Evolutionary conservation across 2,888 invertebrate species (phyloP).

Genomic region (Thelaira solivaga): DNA sequence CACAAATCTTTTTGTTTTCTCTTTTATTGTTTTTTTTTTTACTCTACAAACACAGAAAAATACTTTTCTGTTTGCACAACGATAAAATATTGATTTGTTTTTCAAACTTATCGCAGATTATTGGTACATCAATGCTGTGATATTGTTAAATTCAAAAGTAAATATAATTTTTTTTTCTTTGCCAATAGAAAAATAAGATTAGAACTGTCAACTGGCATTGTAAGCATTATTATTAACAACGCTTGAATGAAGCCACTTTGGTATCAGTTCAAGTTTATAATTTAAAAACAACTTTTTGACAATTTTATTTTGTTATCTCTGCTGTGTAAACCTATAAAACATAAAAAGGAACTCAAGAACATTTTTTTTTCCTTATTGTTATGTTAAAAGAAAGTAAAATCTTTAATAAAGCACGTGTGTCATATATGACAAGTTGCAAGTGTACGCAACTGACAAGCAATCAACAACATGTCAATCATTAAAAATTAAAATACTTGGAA

Average conservation of each 20-base stretch:
- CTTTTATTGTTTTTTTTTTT: too few species aligned
- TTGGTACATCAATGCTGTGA: too few species aligned
- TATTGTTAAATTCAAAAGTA: too few species aligned
- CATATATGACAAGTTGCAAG: constrained; percentile 59
- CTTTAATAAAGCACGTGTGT: constrained; percentile 60
- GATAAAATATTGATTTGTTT: background rate
- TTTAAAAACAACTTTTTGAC: constrained; percentile 60
- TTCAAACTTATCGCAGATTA: background rate
- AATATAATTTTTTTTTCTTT: too few species aligned
- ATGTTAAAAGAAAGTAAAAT: constrained; percentile 29
- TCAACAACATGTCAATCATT: constrained; percentile 65
- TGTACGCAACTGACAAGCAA: constrained; percentile 62
- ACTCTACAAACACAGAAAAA: background rate
- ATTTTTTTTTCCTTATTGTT: background rate
- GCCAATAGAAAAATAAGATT: background rate
- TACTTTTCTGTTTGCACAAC: background rate
- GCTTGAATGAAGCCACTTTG: constrained; percentile 40
- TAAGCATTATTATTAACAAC: constrained; percentile 4
- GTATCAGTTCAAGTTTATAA: constrained; percentile 54
- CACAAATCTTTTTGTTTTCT: too few species aligned
- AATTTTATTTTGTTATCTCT: constrained; percentile 42
- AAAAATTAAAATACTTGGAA: constrained; percentile 28
- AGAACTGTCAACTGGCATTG: too few species aligned
- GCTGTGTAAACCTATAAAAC: background rate
- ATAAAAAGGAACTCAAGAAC: background rate